Conservation (phyloP, 2,113 vertebrate genomes). For the Siphamia tubifer region DNA sequence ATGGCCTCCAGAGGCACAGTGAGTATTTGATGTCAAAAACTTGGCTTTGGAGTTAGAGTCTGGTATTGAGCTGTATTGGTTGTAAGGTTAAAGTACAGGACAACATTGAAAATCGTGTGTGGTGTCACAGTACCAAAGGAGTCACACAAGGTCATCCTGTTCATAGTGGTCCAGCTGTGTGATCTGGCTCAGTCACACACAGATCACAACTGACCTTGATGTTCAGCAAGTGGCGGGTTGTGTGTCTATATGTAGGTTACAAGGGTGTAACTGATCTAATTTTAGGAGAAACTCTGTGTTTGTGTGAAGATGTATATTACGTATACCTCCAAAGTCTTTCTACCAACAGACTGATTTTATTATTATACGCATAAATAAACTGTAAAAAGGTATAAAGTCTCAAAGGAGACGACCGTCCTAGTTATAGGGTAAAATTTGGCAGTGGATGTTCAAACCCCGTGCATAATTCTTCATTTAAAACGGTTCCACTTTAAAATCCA, state of each 20-base stretch:
- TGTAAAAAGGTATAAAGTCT: background rate
- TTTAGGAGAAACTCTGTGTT: background rate
- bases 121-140: background rate
- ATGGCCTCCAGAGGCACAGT: too few relatives aligned
- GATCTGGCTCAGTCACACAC: constrained; percentile 30
- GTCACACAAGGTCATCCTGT: constrained; percentile 29
- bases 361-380: background rate
- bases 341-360: too few relatives aligned
- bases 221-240: constrained; percentile 3
- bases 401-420: background rate
- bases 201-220: constrained; percentile 45
- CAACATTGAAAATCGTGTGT: too few relatives aligned
- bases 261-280: too few relatives aligned
- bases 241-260: background rate
- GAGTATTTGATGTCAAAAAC: too few relatives aligned
- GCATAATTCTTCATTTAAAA: constrained; percentile 19
- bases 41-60: too few relatives aligned
- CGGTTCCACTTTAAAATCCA: constrained; percentile 14
- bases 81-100: too few relatives aligned
- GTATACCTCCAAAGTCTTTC: background rate
- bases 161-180: constrained; percentile 45
- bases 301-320: too few relatives aligned
- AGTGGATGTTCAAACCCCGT: background rate
- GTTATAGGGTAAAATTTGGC: background rate
- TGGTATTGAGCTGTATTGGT: too few relatives aligned